phyloP scores from a whole-genome alignment of 2,113 vertebrate genomes.

The Neoarius graeffei region DNA sequence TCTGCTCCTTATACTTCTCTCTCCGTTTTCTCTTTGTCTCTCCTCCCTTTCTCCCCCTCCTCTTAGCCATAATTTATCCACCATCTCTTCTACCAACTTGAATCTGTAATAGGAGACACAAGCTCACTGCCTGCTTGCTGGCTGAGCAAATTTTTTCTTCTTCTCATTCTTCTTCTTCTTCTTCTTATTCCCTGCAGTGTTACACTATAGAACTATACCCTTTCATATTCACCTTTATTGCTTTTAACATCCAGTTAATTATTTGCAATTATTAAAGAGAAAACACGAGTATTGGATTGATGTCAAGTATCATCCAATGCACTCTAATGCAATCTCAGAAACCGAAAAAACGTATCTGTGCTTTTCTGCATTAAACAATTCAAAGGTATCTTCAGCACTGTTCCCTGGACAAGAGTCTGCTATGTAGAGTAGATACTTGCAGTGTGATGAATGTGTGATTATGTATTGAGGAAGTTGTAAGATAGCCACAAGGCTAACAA shows the following conservation, averaged over 20 bases:
- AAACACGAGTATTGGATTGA: neutral
- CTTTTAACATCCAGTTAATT: neutral
- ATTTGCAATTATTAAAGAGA: neutral
- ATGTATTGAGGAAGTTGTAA: no score
- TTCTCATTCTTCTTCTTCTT: neutral
- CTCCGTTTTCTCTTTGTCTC: conserved; percentile 2
- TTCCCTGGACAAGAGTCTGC: no score
- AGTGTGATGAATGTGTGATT: neutral
- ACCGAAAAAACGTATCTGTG: neutral
- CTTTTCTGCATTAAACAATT: neutral
- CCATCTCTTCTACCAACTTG: neutral
- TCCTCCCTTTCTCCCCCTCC: neutral
- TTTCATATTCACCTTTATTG: neutral
- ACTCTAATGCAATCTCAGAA: neutral
- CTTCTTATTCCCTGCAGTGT: neutral
- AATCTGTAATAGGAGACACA: neutral
- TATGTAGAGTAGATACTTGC: no score
- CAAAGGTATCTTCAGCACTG: neutral
- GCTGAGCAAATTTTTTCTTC: neutral
- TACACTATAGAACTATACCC: neutral
- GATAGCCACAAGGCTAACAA: neutral
- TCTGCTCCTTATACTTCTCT: conserved; percentile 12
- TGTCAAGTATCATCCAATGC: neutral
- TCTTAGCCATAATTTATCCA: neutral
- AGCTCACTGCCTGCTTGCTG: neutral